These are phyloP conservation scores for Steinernema carpocapsae DNA, from an alignment of 2,888 invertebrate species.

Conservation along the genomic window DNA sequence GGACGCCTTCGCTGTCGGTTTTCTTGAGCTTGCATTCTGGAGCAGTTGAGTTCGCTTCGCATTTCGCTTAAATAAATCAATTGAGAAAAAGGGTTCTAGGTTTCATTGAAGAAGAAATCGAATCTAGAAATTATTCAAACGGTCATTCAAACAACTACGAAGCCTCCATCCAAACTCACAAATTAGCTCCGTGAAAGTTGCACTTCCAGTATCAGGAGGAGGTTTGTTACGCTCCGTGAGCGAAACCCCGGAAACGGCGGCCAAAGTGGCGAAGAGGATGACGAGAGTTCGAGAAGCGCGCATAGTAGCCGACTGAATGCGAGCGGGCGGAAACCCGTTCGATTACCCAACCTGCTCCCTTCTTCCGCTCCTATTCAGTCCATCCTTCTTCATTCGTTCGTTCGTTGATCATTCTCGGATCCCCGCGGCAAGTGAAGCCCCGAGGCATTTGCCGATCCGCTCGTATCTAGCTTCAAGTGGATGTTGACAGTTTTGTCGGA, in stretches of 20 bases:
- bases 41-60: constrained; percentile 12
- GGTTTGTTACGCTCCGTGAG: background rate
- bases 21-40: constrained; percentile 23
- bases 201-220: background rate
- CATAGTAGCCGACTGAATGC: background rate
- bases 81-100: background rate
- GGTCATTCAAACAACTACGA: background rate
- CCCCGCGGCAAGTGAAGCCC: too few relatives aligned
- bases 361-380: background rate
- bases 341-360: background rate
- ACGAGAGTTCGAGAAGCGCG: constrained; percentile 6
- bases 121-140: too few relatives aligned
- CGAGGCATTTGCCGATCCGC: too few relatives aligned
- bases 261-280: background rate
- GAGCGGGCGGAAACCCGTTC: background rate
- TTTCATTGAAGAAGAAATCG: too few relatives aligned
- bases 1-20: constrained; percentile 23
- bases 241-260: background rate
- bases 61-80: constrained; percentile 8
- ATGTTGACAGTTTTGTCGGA: too few relatives aligned
- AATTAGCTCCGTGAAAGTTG: constrained; percentile 20
- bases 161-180: constrained; percentile 14
- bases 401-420: background rate
- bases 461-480: too few relatives aligned
- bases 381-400: background rate